Percentiles rank a stretch among this genome's conserved stretches.
Evolutionary conservation across 2,797 vertebrate genomes (phyloP).

Genomic region (Cuniculus paca): DNA sequence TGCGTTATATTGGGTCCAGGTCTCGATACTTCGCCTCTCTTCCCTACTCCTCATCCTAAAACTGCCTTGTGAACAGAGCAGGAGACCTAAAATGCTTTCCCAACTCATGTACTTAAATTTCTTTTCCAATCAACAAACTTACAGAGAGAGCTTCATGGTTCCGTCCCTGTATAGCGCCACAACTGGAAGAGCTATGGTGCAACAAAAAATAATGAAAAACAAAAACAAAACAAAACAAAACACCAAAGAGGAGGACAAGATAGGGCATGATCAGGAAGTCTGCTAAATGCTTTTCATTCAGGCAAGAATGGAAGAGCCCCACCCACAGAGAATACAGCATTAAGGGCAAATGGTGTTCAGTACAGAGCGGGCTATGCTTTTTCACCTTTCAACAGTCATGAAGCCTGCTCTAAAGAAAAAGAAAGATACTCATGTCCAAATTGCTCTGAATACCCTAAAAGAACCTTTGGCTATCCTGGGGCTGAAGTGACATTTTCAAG

Average conservation of each 20-base stretch:
- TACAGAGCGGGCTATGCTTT: not conserved
- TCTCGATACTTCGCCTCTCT: not conserved
- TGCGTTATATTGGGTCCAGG: not conserved
- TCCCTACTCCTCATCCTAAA: conserved; percentile 32
- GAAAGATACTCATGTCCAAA: not conserved
- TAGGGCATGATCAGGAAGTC: conserved; percentile 68
- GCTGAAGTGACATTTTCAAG: conserved; percentile 28
- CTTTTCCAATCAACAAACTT: not conserved
- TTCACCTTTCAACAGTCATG: not conserved
- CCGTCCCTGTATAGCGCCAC: not conserved
- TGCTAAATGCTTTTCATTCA: conserved; percentile 66
- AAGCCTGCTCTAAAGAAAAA: not conserved
- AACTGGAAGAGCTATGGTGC: conserved; percentile 31
- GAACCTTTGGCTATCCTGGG: not conserved
- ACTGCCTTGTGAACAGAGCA: not conserved
- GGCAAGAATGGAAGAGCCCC: conserved; percentile 66
- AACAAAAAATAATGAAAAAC: conserved; percentile 8
- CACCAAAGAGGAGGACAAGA: conserved; percentile 82
- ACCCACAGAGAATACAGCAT: conserved; percentile 4
- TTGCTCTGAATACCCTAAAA: not conserved
- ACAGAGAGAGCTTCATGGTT: not conserved
- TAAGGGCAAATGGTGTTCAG: conserved; percentile 30
- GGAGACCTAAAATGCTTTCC: not conserved
- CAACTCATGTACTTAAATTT: conserved; percentile 22
- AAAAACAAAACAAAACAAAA: conserved; percentile 22